Conservation (phyloP, 2,888 invertebrate species). For the Muschampia plurimacula region DNA sequence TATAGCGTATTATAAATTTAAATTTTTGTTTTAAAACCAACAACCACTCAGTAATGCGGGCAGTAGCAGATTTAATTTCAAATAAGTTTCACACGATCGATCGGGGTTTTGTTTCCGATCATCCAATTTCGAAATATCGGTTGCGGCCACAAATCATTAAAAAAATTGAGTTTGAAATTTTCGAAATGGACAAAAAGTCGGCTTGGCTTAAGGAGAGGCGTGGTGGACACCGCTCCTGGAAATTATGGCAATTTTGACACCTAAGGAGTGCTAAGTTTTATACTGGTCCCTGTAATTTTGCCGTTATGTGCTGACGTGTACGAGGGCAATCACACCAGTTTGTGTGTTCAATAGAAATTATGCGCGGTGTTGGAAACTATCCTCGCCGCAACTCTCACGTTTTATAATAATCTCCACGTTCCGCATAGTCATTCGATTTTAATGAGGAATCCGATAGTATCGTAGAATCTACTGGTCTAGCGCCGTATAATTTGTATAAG, state of each 20-base stretch:
- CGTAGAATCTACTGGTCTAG: conserved; percentile 59
- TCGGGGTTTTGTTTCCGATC: conserved; percentile 72
- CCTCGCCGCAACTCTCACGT: conserved; percentile 70
- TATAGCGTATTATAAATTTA: not conserved
- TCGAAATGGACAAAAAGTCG: conserved; percentile 77
- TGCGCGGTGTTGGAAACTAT: conserved; percentile 63
- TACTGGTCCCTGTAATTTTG: conserved; percentile 76
- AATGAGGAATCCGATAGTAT: conserved; percentile 71
- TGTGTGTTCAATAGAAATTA: conserved; percentile 52
- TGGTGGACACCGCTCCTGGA: conserved; percentile 67
- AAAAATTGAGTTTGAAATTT: conserved; percentile 76
- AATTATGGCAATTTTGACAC: conserved; percentile 86
- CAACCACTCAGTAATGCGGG: conserved; percentile 36
- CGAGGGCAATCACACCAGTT: conserved; percentile 57
- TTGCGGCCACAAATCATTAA: conserved; percentile 81
- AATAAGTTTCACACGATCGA: conserved; percentile 80
- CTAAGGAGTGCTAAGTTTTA: conserved; percentile 82
- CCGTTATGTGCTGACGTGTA: conserved; percentile 67
- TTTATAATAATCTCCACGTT: conserved; percentile 73
- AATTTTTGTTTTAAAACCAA: conserved; percentile 11
- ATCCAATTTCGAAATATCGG: conserved; percentile 79
- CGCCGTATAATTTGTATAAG: conserved; percentile 73
- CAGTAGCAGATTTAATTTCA: conserved; percentile 55
- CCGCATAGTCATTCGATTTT: conserved; percentile 76
- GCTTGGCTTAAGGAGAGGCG: conserved; percentile 75